These are phyloP conservation scores for Acromyrmex charruanus DNA, from an alignment of 1,140 invertebrate genomes.

Conservation along the genomic window DNA sequence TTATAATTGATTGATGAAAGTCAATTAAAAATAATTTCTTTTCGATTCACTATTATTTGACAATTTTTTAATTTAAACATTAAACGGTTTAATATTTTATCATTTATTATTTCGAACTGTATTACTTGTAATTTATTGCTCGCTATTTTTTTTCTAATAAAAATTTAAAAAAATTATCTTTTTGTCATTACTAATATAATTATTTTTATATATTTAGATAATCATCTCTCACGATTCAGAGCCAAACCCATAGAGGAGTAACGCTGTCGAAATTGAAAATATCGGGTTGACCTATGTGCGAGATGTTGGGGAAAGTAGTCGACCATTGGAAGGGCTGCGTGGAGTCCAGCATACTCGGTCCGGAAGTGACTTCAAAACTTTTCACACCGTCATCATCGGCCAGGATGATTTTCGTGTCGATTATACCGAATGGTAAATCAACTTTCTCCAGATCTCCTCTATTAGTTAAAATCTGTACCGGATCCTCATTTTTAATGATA, in stretches of 20 bases:
- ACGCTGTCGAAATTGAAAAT: conserved; percentile 90
- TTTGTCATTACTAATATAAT: conserved; percentile 13
- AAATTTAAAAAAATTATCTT: conserved; percentile 3
- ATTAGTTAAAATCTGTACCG: conserved; percentile 72
- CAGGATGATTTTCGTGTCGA: conserved; percentile 80
- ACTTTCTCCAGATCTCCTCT: conserved; percentile 78
- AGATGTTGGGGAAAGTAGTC: conserved; percentile 87
- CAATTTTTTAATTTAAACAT: not conserved
- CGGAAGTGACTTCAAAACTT: conserved; percentile 80
- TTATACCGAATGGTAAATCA: conserved; percentile 80
- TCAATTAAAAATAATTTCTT: not conserved
- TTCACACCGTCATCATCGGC: conserved; percentile 75
- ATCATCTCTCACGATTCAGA: conserved; percentile 63
- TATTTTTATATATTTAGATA: conserved; percentile 2
- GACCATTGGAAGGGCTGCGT: conserved; percentile 91
- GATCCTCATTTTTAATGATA: not conserved
- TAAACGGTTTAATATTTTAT: not conserved
- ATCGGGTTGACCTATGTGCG: conserved; percentile 93
- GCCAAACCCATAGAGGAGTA: conserved; percentile 87
- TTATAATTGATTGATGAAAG: not conserved
- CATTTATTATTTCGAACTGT: not conserved
- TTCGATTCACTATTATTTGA: not conserved
- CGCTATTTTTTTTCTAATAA: not conserved
- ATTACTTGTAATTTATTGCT: not conserved
- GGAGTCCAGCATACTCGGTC: conserved; percentile 71